A percentile compares a stretch with the other conserved stretches of the same genome.
Evolutionary conservation across 2,888 invertebrate genomes (phyloP).

Genomic region (Eupithecia inturbata): DNA sequence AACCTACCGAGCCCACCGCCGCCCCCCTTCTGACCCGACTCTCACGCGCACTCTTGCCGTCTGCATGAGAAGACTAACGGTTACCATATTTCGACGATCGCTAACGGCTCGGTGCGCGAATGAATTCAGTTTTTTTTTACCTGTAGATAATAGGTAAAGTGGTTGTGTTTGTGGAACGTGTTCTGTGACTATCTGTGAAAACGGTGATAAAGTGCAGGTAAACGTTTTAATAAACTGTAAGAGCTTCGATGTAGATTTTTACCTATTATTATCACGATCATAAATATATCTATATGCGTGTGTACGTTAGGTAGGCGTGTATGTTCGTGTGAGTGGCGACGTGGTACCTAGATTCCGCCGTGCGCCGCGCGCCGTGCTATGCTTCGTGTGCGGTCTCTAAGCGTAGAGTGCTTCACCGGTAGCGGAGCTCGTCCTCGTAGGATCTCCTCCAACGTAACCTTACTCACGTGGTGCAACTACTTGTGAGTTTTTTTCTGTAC

Average conservation of each 20-base stretch:
- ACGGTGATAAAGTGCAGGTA: slow-evolving; percentile 71
- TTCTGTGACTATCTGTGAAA: slow-evolving; percentile 59
- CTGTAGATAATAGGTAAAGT: slow-evolving; percentile 51
- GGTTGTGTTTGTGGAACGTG: slow-evolving; percentile 60
- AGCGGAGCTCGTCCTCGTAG: slow-evolving; percentile 71
- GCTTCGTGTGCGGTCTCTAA: slow-evolving; percentile 31
- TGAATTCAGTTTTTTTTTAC: slow-evolving; percentile 45
- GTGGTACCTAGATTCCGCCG: too few species aligned
- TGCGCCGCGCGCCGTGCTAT: too few species aligned
- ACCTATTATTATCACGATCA: slow-evolving; percentile 57
- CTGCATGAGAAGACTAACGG: slow-evolving; percentile 77
- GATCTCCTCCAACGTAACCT: slow-evolving; percentile 65
- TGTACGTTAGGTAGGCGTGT: slow-evolving; percentile 48
- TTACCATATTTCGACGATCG: slow-evolving; percentile 67
- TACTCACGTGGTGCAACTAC: slow-evolving; percentile 61
- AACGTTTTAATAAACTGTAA: slow-evolving; percentile 68
- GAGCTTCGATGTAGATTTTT: slow-evolving; percentile 74
- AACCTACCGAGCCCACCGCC: slow-evolving; percentile 59
- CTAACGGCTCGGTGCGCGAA: slow-evolving; percentile 72
- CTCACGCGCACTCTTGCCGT: slow-evolving; percentile 63
- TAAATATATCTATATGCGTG: slow-evolving; percentile 45
- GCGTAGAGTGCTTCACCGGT: slow-evolving; percentile 69
- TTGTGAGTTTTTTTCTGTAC: slow-evolving; percentile 62
- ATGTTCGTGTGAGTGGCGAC: slow-evolving; percentile 26
- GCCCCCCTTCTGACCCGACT: slow-evolving; percentile 69